Base-by-base conservation (phyloP, 1,140 invertebrate genomes). In the Nylanderia fulva region DNA sequence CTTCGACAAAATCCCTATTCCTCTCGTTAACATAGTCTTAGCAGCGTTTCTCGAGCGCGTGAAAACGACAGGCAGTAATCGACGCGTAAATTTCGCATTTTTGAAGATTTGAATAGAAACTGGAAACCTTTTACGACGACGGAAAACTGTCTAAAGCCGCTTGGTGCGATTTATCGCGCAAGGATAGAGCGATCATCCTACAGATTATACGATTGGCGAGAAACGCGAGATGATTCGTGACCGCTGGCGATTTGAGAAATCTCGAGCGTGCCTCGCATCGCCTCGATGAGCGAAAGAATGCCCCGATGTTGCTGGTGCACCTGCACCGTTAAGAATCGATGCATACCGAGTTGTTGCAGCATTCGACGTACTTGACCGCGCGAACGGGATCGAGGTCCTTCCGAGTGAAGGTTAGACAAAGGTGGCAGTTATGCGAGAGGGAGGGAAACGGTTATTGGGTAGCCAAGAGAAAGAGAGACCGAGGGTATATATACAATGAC, bases 351-450 rank as follows among this genome's bases (percentile, higher is more conserved):
- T 42, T 24, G 48, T 72, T 82, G 77, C 66, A 84, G 63, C 80
- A 63, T 75, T 76, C 77, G 84, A 71, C 66, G 80, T 84, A 71
- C 58, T 82, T 61, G 68, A 82, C 76, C 85, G 68, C 75, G 58
- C 72, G 52, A 90, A 90, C 89, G 86, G 86, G 84, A 85, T 83
- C 45, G 39, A 60, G 91, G 88, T 89, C 86, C 85, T 88, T 87
- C 82, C 84, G 71, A 54, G 21, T 83, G 89, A 91, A 91, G 89
- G 87, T 90, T 91, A 90, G 88, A 79, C 86, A 74, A 80, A 86
- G 79, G 85, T 88, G 85, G 86, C 90, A 85, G 88, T 92, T 91
- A 88, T 86, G 90, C 82, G 63, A 84, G 85, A 85, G 54, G 18
- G 18, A n/a, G 58, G 79, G 39, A 52, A 84, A 86, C 72, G 72